Percentiles rank a stretch among this genome's conserved stretches.
phyloP scores from a whole-genome alignment of 2,113 vertebrate species.

The Cathartes aura region DNA sequence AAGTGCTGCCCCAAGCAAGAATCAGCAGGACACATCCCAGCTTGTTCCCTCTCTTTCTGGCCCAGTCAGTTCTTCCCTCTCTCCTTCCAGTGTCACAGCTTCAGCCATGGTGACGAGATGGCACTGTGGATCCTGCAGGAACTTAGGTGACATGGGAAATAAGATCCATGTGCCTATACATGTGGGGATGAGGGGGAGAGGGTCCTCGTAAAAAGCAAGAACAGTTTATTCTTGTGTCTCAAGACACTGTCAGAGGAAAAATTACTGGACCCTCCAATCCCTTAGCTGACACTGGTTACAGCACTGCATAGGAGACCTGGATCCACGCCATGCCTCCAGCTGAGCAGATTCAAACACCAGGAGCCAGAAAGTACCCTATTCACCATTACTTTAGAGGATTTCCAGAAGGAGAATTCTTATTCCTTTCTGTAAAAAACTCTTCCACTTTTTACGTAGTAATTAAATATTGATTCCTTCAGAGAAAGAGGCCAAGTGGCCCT shows the following conservation, averaged over 20 bases:
- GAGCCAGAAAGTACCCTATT: not conserved
- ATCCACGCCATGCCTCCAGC: accelerated
- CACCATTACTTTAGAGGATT: not conserved
- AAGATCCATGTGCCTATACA: not conserved
- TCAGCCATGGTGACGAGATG: not conserved
- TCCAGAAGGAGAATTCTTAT: not conserved
- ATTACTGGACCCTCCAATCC: not conserved
- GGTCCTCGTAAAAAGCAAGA: not conserved
- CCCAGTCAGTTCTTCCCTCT: not conserved
- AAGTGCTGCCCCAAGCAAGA: not conserved
- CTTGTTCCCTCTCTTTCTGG: not conserved
- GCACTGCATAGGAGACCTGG: not conserved
- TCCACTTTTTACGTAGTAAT: not conserved
- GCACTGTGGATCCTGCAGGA: not conserved
- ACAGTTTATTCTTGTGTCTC: not conserved
- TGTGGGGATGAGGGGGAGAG: not conserved
- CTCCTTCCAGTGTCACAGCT: not conserved
- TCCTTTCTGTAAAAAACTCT: not conserved
- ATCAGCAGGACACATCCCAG: not conserved
- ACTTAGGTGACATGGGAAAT: not conserved
- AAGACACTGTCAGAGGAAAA: not conserved
- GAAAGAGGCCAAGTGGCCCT: not conserved
- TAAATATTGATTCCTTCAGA: not conserved
- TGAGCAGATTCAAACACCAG: not conserved
- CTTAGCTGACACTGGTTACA: not conserved